Conservation (phyloP, 2,888 invertebrate genomes). For the Lasioglossum calceatum region DNA sequence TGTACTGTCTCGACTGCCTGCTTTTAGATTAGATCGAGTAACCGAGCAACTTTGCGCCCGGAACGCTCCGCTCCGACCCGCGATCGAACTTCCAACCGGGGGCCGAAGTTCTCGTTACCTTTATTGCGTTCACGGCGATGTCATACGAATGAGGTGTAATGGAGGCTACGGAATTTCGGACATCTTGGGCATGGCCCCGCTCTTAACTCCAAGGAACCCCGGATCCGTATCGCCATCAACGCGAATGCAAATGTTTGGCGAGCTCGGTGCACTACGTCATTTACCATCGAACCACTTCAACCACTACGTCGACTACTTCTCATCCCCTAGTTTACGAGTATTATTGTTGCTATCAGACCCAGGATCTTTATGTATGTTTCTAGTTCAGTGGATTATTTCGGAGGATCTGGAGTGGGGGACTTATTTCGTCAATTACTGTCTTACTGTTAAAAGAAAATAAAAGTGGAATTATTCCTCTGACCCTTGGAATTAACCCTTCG, state of each 20-base stretch:
- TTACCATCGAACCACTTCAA: neutral
- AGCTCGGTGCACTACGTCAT: neutral
- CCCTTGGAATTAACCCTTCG: neutral
- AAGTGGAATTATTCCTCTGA: neutral
- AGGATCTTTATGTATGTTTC: neutral
- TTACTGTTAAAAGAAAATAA: neutral
- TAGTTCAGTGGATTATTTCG: neutral
- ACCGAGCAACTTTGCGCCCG: constrained; percentile 25
- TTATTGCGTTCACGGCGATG: constrained; percentile 27
- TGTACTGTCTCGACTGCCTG: constrained; percentile 24
- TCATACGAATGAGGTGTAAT: constrained; percentile 34
- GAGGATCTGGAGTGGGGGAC: neutral
- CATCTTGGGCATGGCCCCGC: constrained; percentile 1
- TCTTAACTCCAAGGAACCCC: neutral
- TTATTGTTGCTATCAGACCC: neutral
- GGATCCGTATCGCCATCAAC: neutral
- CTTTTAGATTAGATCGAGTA: constrained; percentile 40
- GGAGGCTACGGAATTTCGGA: constrained; percentile 31
- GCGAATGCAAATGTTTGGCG: constrained; percentile 11
- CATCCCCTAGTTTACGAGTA: neutral
- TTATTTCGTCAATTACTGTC: neutral
- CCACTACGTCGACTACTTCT: neutral
- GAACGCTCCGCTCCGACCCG: neutral
- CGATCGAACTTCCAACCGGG: constrained; percentile 31
- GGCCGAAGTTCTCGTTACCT: constrained; percentile 18